Evolutionary conservation across 2,888 invertebrate species (phyloP), one percentile per base, ranked within the genome.

Genomic region (Hecatera dysodea): DNA sequence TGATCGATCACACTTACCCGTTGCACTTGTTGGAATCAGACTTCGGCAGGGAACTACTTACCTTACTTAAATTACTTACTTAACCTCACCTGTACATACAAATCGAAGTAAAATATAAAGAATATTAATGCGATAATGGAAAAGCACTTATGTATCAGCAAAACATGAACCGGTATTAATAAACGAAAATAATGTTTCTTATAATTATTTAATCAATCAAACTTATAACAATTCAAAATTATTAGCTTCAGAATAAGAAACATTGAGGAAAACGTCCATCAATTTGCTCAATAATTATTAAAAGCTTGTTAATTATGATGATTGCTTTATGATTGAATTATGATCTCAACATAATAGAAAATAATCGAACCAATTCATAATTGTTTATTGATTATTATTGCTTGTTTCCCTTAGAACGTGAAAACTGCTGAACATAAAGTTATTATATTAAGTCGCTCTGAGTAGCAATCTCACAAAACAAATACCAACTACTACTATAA

Each of bases 261-360:
- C 22, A 44, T 53, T n/a, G 15, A 72, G 72, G 56, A 66, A 72
- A 72, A 53, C 33, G 5, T 36, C 61, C n/a, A 27, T 65, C 17
- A 61, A 24, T 48, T 27, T 12, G 15, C 69, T 52, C 56, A 39
- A 56, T 27, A 33, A 24, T 27, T 1, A 65, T 46, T 52, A 65
- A 33, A 50, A n/a, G 36, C 39, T 52, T 56, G 22, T n/a, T 48
- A 61, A 65, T 77, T 55, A 61, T 33, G 8, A 53, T 64, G 24
- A 44, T 50, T 53, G 29, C 50, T 33, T 11, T 9, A 29, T 48
- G n/a, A n/a, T n/a, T n/a, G n/a, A 67, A 67, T 74, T 59, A 75
- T 33, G 65, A 53, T 65, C 11, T 64, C 39, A 27, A 17, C 33
- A 24, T 57, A 36, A 57, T 42, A 53, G 27, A n/a, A 52, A 27